A percentile compares a stretch with the other conserved stretches of the same genome.
Conservation (phyloP, 2,888 invertebrate genomes). For the Terebella lapidaria region DNA sequence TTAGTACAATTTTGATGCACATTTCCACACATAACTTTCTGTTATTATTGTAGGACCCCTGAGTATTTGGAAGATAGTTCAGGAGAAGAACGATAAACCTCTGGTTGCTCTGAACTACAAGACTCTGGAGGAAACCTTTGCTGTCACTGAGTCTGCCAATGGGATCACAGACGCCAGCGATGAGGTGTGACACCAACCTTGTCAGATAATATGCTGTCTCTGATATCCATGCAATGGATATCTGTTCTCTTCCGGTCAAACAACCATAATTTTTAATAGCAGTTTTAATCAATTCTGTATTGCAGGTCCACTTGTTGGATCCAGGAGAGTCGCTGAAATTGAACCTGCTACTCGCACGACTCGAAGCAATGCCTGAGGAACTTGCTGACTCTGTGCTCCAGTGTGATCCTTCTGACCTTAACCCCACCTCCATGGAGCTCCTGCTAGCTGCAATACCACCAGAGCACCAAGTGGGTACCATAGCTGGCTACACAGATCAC, state of each 20-base stretch:
- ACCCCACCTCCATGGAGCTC: conserved; percentile 33
- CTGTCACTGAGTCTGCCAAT: background rate
- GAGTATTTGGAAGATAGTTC: background rate
- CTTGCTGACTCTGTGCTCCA: conserved; percentile 33
- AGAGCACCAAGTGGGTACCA: conserved; percentile 33
- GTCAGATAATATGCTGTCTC: no score
- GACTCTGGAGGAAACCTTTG: background rate
- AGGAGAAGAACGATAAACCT: background rate
- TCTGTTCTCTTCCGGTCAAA: no score
- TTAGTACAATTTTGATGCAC: background rate
- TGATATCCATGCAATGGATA: no score
- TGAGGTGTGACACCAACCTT: no score
- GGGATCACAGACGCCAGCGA: no score
- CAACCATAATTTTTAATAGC: no score
- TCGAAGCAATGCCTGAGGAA: conserved; percentile 39
- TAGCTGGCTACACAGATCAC: conserved; percentile 20
- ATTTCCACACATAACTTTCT: background rate
- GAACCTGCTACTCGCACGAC: conserved; percentile 39
- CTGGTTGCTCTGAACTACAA: background rate
- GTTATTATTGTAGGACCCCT: background rate
- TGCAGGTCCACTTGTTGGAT: background rate
- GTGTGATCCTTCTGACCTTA: conserved; percentile 27
- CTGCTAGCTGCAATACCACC: conserved; percentile 35
- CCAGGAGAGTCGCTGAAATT: conserved; percentile 27
- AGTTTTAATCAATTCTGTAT: no score